phyloP scores from a whole-genome alignment of 2,888 invertebrate genomes.

The Crossocerus cetratus region DNA sequence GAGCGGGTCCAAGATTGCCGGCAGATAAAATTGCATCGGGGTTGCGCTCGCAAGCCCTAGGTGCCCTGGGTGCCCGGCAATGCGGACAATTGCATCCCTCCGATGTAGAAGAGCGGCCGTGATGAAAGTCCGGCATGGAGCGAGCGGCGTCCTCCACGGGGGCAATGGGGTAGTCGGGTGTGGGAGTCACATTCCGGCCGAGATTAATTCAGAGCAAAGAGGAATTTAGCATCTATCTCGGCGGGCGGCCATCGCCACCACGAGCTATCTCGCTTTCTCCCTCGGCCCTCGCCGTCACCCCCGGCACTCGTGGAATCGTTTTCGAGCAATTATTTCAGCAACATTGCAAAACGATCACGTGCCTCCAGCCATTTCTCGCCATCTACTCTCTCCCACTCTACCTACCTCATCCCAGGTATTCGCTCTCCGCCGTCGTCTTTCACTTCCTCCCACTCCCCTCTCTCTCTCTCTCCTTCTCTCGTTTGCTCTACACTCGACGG shows the following conservation, averaged over 20 bases:
- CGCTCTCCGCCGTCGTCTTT: too few relatives aligned
- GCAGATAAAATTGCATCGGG: constrained; percentile 32
- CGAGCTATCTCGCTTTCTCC: too few relatives aligned
- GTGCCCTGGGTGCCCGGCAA: constrained; percentile 35
- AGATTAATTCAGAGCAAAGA: constrained; percentile 75
- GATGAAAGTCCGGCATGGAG: constrained; percentile 61
- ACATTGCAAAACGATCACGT: constrained; percentile 74
- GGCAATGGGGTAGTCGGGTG: constrained; percentile 59
- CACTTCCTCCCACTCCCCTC: too few relatives aligned
- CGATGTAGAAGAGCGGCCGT: constrained; percentile 55
- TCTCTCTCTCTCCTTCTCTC: too few relatives aligned
- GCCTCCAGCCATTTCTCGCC: background rate
- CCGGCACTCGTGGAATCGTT: constrained; percentile 61
- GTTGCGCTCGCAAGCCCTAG: constrained; percentile 1
- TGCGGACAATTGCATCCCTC: constrained; percentile 63
- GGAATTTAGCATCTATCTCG: constrained; percentile 74
- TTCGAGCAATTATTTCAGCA: constrained; percentile 74
- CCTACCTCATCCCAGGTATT: too few relatives aligned
- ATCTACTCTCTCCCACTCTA: too few relatives aligned
- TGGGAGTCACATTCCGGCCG: constrained; percentile 73
- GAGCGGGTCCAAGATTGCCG: constrained; percentile 15
- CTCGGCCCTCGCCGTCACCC: constrained; percentile 14
- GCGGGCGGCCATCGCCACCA: constrained; percentile 54
- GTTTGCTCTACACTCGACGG: too few relatives aligned
- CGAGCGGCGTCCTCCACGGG: constrained; percentile 45